A percentile compares a stretch with the other conserved stretches of the same genome.
phyloP scores from a whole-genome alignment of 1,140 invertebrate genomes.

The Rhopalosiphum maidis region DNA sequence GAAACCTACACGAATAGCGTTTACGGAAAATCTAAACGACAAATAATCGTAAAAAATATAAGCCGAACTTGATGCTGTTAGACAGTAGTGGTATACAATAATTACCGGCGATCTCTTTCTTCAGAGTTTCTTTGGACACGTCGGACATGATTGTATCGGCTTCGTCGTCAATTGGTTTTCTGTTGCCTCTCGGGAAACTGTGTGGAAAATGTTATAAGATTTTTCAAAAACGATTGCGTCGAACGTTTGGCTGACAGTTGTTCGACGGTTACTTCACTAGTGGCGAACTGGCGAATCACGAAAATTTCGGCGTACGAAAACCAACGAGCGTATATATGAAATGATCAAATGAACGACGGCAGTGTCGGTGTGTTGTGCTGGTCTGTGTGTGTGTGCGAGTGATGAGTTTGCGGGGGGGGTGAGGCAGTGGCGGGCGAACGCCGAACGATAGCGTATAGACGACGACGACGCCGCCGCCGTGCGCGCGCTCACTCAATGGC shows the following conservation, averaged over 20 bases:
- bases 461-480: neutral
- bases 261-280: neutral
- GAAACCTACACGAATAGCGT: neutral
- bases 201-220: neutral
- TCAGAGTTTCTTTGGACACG: constrained; percentile 73
- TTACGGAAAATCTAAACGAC: neutral
- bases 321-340: neutral
- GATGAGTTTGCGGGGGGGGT: neutral
- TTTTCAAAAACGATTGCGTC: neutral
- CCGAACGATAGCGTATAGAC: neutral
- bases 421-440: neutral
- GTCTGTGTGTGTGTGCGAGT: constrained; percentile 13
- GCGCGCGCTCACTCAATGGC: neutral
- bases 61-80: neutral
- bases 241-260: neutral
- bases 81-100: neutral
- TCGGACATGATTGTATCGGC: constrained; percentile 68
- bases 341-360: constrained; percentile 21
- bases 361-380: neutral
- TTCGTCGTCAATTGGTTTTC: neutral
- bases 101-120: constrained; percentile 76
- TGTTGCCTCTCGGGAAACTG: neutral
- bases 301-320: constrained; percentile 7
- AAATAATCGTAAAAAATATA: neutral
- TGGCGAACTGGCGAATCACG: neutral